Base-by-base conservation (phyloP, 2,888 invertebrate genomes). In the Plutella xylostella region DNA sequence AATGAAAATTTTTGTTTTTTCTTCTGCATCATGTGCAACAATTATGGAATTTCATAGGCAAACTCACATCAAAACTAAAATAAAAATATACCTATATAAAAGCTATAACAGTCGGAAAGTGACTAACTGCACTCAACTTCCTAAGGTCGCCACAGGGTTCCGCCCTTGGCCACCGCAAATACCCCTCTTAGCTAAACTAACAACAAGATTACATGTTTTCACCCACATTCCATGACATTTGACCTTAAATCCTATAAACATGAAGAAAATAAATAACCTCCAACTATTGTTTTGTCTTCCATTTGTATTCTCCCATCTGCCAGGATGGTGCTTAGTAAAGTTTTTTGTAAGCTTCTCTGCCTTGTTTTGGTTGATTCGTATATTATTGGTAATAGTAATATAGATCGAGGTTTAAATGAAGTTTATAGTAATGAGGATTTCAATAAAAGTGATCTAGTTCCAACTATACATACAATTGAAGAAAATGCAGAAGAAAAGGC, bases 201-300 rank as follows among this genome's bases (percentile, higher is more conserved):
- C 48, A 30, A 51, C 44, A 57, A 65, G 71, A 75, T 72, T 55
- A 64, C 47, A 65, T 52, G 61, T 71, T 75, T 75, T 72, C 74
- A 63, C 68, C 58, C 45, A 54, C 62, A 59, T 58, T 60, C 62
- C 56, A 51, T 61, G 58, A 56, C 64, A 52, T 57, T 52, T 67
- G 72, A 72, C 79, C 76, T 62, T 60, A 56, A 72, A 66, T 58
- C 71, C 80, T 56, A 78, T 63, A 67, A 72, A 69, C 56, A 52
- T 46, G 47, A 58, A 61, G 62, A 69, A 71, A 77, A 80, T 79
- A 79, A 78, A 79, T 76, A 77, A 63, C 60, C 53, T 56, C 56
- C 50, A 56, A 57, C 49, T 42, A 52, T 28, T 50, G 49, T 49
- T 47, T 47, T 42, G 48, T 42, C 55, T 67, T 69, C 68, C 78